phyloP scores from a whole-genome alignment of 1,140 invertebrate genomes.

The Drosophila mauritiana region DNA sequence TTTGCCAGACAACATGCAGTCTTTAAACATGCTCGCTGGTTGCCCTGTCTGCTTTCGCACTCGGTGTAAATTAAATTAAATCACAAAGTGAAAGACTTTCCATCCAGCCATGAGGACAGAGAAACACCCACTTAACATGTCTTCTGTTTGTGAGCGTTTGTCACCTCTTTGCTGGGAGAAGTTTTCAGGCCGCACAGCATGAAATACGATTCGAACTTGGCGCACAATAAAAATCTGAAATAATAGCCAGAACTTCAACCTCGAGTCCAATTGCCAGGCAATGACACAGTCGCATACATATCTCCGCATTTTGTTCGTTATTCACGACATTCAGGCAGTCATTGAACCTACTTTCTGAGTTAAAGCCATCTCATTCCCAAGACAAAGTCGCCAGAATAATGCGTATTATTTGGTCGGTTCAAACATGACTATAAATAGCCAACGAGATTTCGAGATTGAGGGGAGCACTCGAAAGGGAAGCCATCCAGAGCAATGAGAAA shows the following conservation, averaged over 20 bases:
- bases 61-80: slow-evolving; percentile 52
- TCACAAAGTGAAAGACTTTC: slow-evolving; percentile 24
- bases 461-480: slow-evolving; percentile 29
- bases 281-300: slow-evolving; percentile 27
- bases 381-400: slow-evolving; percentile 40
- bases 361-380: slow-evolving; percentile 13
- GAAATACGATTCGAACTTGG: slow-evolving; percentile 32
- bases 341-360: slow-evolving; percentile 55
- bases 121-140: slow-evolving; percentile 33
- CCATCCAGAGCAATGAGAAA: slow-evolving; percentile 8
- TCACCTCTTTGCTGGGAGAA: slow-evolving; percentile 39
- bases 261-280: slow-evolving; percentile 21
- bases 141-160: slow-evolving; percentile 54
- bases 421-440: slow-evolving; percentile 61
- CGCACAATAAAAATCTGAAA: slow-evolving; percentile 41
- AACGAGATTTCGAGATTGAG: slow-evolving; percentile 22
- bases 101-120: slow-evolving; percentile 12
- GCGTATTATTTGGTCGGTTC: slow-evolving; percentile 36
- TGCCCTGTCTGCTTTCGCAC: slow-evolving; percentile 22
- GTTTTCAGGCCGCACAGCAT: slow-evolving; percentile 18
- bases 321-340: slow-evolving; percentile 74
- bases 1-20: background rate
- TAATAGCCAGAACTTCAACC: slow-evolving; percentile 25
- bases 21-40: slow-evolving; percentile 3
- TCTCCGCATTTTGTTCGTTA: slow-evolving; percentile 39